A percentile compares a stretch with the other conserved stretches of the same genome.
These are phyloP conservation scores for Hirundichthys speculiger DNA, from an alignment of 2,113 vertebrate genomes.

Conservation along the genomic window DNA sequence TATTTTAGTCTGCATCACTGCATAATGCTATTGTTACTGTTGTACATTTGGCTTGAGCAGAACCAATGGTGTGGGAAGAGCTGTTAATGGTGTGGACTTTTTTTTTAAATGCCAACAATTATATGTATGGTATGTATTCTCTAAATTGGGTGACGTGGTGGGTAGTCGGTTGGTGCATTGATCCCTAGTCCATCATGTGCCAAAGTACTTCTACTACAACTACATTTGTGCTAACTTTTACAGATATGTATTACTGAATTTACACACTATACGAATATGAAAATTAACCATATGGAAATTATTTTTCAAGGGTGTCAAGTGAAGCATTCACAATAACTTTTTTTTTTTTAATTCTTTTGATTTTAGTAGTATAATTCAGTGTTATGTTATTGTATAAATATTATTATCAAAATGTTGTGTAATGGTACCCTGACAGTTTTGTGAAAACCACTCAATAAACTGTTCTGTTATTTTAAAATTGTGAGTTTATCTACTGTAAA, in stretches of 20 bases:
- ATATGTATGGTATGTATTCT: not conserved
- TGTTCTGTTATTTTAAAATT: not conserved
- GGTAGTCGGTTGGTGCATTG: no score
- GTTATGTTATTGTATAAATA: not conserved
- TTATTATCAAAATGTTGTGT: not conserved
- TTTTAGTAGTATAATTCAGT: not conserved
- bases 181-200: no score
- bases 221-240: no score
- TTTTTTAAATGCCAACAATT: not conserved
- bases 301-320: constrained; percentile 28
- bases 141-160: not conserved
- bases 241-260: no score
- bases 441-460: constrained; percentile 57
- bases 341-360: constrained; percentile 1
- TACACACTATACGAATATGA: not conserved
- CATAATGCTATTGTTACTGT: constrained; percentile 30
- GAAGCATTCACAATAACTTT: constrained; percentile 4
- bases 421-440: constrained; percentile 24
- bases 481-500: not conserved
- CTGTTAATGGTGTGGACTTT: constrained; percentile 4
- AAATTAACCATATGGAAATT: constrained; percentile 6
- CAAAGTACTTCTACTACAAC: no score
- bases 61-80: not conserved
- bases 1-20: constrained; percentile 32
- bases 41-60: constrained; percentile 2